phyloP scores from a whole-genome alignment of 2,888 invertebrate species.

The Cenopis cana region DNA sequence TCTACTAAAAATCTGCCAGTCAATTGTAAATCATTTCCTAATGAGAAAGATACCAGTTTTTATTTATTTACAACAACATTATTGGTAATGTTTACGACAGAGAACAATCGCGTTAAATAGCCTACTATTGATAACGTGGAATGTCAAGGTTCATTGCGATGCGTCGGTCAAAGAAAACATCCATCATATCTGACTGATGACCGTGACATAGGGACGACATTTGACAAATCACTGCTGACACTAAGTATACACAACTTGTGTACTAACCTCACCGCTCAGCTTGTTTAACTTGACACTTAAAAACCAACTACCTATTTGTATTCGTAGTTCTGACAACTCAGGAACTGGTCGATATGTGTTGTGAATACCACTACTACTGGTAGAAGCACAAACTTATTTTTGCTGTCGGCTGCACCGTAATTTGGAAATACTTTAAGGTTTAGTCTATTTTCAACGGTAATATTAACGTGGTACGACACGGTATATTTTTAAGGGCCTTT shows the following conservation, averaged over 20 bases:
- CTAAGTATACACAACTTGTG: not conserved
- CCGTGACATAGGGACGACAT: conserved; percentile 40
- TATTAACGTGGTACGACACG: not conserved
- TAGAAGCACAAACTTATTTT: not conserved
- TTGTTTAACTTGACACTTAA: not conserved
- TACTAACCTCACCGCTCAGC: not conserved
- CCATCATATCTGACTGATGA: conserved; percentile 36
- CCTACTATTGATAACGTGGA: conserved; percentile 15
- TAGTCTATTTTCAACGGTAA: no score
- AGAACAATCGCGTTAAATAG: conserved; percentile 6
- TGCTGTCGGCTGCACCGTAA: not conserved
- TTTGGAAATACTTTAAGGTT: not conserved
- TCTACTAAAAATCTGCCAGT: no score
- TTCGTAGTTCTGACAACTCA: not conserved
- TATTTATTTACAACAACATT: conserved; percentile 2
- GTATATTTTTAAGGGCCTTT: conserved; percentile 21
- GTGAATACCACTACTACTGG: not conserved
- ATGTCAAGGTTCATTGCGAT: conserved; percentile 25
- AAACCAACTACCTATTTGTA: not conserved
- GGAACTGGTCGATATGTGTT: not conserved
- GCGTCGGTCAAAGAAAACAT: conserved; percentile 19
- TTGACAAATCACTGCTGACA: conserved; percentile 37
- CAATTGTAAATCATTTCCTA: no score
- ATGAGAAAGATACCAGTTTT: not conserved
- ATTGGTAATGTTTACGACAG: not conserved